A percentile compares a stretch with the other conserved stretches of the same genome.
Evolutionary conservation across 1,140 invertebrate species (phyloP).

Genomic region (Pseudobourletiella spinata): DNA sequence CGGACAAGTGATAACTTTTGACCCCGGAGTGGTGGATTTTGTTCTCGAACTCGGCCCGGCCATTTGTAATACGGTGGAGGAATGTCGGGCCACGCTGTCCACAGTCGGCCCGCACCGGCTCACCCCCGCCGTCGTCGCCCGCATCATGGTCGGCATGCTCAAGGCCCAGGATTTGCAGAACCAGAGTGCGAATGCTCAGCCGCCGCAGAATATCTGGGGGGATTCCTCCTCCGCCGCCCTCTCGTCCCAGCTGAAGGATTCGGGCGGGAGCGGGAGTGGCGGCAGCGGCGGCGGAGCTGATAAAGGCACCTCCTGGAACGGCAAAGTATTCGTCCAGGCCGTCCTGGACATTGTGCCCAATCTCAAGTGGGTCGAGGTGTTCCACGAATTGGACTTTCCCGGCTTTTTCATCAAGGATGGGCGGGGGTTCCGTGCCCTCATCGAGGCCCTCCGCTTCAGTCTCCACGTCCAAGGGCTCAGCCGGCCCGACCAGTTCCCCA

Average conservation of each 20-base stretch:
- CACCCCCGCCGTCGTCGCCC: conserved; percentile 67
- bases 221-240: conserved; percentile 46
- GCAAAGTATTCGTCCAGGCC: conserved; percentile 82
- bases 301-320: conserved; percentile 70
- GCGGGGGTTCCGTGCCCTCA: conserved; percentile 66
- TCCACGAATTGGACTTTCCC: conserved; percentile 77
- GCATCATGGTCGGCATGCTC: conserved; percentile 78
- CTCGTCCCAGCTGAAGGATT: conserved; percentile 37
- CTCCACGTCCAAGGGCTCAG: conserved; percentile 60
- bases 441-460: conserved; percentile 67
- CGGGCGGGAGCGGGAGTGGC: conserved; percentile 19
- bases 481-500: conserved; percentile 67
- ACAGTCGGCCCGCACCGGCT: conserved; percentile 50
- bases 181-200: conserved; percentile 40
- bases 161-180: conserved; percentile 65
- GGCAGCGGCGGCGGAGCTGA: conserved; percentile 28
- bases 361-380: conserved; percentile 85
- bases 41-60: conserved; percentile 81
- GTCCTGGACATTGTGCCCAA: conserved; percentile 78
- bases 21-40: conserved; percentile 51
- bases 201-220: conserved; percentile 46
- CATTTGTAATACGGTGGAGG: conserved; percentile 77
- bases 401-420: conserved; percentile 82
- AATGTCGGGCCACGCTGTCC: conserved; percentile 72
- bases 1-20: conserved; percentile 19